phyloP scores from a whole-genome alignment of 2,888 invertebrate genomes.

The Synergus laeviventris region DNA sequence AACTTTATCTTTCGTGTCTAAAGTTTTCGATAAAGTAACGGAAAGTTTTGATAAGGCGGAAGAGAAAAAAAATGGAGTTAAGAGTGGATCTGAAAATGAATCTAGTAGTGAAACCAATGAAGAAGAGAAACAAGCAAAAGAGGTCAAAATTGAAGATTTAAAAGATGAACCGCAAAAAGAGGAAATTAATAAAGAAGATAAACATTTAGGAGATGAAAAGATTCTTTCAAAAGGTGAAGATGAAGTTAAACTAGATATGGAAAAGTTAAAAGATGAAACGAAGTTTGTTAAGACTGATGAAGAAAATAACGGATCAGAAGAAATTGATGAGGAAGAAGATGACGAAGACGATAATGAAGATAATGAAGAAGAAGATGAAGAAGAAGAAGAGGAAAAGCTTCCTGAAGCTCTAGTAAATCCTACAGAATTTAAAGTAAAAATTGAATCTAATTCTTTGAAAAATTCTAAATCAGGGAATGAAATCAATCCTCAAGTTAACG shows the following conservation, averaged over 20 bases:
- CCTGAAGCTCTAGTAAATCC: constrained; percentile 41
- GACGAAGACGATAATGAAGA: constrained; percentile 52
- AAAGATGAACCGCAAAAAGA: constrained; percentile 32
- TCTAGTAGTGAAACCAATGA: not conserved
- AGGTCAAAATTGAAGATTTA: not conserved
- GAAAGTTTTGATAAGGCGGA: not conserved
- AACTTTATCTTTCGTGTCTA: constrained; percentile 47
- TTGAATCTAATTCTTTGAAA: constrained; percentile 19
- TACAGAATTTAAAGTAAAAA: constrained; percentile 33
- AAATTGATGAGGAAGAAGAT: constrained; percentile 42
- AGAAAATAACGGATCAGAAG: constrained; percentile 52
- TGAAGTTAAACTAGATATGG: not conserved
- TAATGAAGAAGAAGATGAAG: constrained; percentile 50
- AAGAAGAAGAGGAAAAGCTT: constrained; percentile 44
- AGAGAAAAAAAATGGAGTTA: constrained; percentile 3
- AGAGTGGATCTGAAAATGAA: not conserved
- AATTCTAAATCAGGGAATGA: not conserved
- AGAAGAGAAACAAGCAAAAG: constrained; percentile 3
- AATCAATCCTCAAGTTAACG: not conserved
- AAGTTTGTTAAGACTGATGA: not conserved
- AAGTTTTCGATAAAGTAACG: constrained; percentile 43
- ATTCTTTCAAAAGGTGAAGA: not conserved
- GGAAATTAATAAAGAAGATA: constrained; percentile 36
- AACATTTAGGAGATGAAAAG: constrained; percentile 29
- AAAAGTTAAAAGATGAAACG: constrained; percentile 48